These are phyloP conservation scores for Hippocampus abdominalis DNA, from an alignment of 2,113 vertebrate genomes.

Conservation along the genomic window DNA sequence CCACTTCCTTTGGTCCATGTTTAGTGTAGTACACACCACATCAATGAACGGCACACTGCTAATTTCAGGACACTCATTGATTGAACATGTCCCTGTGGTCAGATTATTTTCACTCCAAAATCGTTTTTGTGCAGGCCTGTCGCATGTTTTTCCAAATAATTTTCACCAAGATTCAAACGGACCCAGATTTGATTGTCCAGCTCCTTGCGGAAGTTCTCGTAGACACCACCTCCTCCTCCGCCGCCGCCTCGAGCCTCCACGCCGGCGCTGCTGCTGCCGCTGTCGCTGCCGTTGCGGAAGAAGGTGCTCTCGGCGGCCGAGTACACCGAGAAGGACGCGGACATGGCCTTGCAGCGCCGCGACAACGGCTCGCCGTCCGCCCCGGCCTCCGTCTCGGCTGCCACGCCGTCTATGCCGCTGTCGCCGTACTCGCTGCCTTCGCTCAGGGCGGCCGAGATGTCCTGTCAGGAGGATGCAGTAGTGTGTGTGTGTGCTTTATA, in stretches of 20 bases:
- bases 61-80: too few species aligned
- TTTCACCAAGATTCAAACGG: conserved; percentile 1
- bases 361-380: conserved; percentile 75
- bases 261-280: conserved; percentile 86
- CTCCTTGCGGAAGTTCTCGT: conserved; percentile 93
- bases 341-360: conserved; percentile 88
- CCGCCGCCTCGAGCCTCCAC: conserved; percentile 64
- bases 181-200: conserved; percentile 78
- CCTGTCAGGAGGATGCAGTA: conserved; percentile 62
- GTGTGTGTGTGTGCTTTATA: not conserved
- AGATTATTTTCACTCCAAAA: too few species aligned
- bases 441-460: conserved; percentile 77
- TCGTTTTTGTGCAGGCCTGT: too few species aligned
- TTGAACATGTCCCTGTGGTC: too few species aligned
- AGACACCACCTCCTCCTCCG: conserved; percentile 76
- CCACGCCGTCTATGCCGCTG: conserved; percentile 89
- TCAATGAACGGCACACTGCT: too few species aligned
- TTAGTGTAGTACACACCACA: too few species aligned
- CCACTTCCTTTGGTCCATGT: too few species aligned
- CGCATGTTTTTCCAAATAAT: too few species aligned
- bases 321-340: conserved; percentile 87
- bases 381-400: conserved; percentile 73
- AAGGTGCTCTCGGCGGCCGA: conserved; percentile 72
- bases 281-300: conserved; percentile 85
- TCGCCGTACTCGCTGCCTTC: conserved; percentile 93